phyloP scores from a whole-genome alignment of 2,113 vertebrate species.

The Mionectes macconnelli region DNA sequence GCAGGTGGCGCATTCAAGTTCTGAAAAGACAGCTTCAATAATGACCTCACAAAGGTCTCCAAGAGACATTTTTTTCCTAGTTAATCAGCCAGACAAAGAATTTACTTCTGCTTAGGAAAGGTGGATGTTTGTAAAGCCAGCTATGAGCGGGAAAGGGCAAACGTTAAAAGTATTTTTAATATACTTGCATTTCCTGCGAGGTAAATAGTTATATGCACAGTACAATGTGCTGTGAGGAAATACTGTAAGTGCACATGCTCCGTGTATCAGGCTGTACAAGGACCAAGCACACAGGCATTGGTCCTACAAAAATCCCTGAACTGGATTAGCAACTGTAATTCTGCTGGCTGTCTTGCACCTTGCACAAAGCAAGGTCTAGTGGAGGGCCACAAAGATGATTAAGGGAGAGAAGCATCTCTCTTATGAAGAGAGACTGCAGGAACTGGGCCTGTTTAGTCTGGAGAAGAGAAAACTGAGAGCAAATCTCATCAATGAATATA shows the following conservation, averaged over 20 bases:
- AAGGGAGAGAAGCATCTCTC: neutral
- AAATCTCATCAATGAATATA: neutral
- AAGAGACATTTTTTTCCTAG: constrained; percentile 17
- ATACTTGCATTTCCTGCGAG: neutral
- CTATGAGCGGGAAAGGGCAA: neutral
- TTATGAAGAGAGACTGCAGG: neutral
- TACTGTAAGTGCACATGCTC: neutral
- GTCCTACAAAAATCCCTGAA: neutral
- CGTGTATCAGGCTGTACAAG: neutral
- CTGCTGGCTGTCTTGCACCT: neutral
- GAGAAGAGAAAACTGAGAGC: neutral
- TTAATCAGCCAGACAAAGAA: constrained; percentile 34
- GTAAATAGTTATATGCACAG: neutral
- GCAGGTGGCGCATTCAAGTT: constrained; percentile 70
- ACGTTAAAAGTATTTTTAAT: constrained; percentile 25
- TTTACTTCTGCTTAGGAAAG: neutral
- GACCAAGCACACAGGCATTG: neutral
- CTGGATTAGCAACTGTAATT: neutral
- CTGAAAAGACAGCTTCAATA: constrained; percentile 23
- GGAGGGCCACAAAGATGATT: neutral
- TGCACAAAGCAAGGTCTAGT: neutral
- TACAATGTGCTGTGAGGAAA: neutral
- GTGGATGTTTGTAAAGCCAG: neutral
- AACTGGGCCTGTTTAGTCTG: neutral
- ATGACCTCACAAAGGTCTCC: constrained; percentile 52